Evolutionary conservation across 2,797 vertebrate genomes (phyloP).

Genomic region (Lacerta bilineata): DNA sequence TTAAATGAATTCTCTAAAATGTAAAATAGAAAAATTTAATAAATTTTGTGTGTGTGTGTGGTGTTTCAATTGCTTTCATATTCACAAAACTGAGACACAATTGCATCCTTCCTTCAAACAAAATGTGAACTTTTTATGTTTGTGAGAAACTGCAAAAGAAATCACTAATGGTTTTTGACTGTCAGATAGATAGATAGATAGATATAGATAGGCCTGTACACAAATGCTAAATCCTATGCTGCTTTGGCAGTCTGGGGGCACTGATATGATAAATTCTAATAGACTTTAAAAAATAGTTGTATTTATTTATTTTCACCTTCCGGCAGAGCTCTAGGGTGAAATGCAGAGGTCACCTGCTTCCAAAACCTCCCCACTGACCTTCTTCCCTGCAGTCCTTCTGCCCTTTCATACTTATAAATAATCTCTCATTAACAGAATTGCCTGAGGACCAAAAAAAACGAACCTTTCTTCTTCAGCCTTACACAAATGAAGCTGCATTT

Average conservation of each 20-base stretch:
- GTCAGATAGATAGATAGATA: background rate
- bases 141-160: background rate
- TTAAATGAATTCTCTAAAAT: too few relatives aligned
- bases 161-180: background rate
- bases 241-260: background rate
- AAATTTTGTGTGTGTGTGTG: too few relatives aligned
- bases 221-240: background rate
- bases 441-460: background rate
- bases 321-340: rapidly evolving
- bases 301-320: background rate
- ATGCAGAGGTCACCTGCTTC: conserved; percentile 15
- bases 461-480: background rate
- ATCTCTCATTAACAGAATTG: conserved; percentile 10
- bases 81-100: background rate
- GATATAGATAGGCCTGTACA: too few relatives aligned
- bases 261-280: background rate
- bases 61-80: background rate
- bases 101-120: background rate
- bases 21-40: too few relatives aligned
- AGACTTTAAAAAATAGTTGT: background rate
- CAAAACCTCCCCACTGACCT: background rate
- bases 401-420: conserved; percentile 17
- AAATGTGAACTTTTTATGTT: too few relatives aligned
- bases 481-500: background rate
- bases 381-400: background rate